Conservation (phyloP, 2,797 vertebrate species). For the Clarias platycephalus region DNA sequence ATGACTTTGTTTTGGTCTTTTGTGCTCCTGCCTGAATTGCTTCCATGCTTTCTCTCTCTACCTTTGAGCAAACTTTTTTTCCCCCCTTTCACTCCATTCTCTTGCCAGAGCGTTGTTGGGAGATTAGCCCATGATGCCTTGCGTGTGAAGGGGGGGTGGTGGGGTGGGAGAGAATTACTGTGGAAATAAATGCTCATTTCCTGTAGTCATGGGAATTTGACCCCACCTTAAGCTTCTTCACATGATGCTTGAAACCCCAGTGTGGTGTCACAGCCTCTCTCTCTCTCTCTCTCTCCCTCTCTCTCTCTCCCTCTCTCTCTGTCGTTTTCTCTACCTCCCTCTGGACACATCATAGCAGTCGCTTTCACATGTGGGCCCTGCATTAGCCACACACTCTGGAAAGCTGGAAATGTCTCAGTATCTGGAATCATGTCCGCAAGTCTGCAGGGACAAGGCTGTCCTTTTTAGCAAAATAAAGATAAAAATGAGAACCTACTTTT, state of each 20-base stretch:
- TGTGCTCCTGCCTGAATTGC: constrained; percentile 9
- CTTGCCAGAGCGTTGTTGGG: constrained; percentile 5
- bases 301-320: neutral
- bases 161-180: constrained; percentile 53
- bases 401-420: constrained; percentile 21
- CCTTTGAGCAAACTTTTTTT: constrained; percentile 20
- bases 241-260: constrained; percentile 43
- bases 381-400: constrained; percentile 19
- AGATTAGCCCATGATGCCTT: constrained; percentile 55
- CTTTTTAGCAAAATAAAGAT: constrained; percentile 15
- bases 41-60: constrained; percentile 32
- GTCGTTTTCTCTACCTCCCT: neutral
- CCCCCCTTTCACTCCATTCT: constrained; percentile 9
- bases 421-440: constrained; percentile 18
- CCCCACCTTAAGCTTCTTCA: constrained; percentile 60
- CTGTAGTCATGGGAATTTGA: constrained; percentile 78
- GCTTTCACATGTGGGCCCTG: constrained; percentile 30
- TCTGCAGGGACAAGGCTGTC: constrained; percentile 37
- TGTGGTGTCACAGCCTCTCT: constrained; percentile 38
- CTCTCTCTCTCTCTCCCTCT: constrained; percentile 9
- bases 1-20: constrained; percentile 36
- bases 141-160: constrained; percentile 16
- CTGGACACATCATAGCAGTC: constrained; percentile 29
- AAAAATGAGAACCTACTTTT: neutral
- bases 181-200: constrained; percentile 80